A percentile compares a stretch with the other conserved stretches of the same genome.
Evolutionary conservation across 2,797 vertebrate genomes (phyloP).

Genomic region (Hyperoplus lanceolatus): DNA sequence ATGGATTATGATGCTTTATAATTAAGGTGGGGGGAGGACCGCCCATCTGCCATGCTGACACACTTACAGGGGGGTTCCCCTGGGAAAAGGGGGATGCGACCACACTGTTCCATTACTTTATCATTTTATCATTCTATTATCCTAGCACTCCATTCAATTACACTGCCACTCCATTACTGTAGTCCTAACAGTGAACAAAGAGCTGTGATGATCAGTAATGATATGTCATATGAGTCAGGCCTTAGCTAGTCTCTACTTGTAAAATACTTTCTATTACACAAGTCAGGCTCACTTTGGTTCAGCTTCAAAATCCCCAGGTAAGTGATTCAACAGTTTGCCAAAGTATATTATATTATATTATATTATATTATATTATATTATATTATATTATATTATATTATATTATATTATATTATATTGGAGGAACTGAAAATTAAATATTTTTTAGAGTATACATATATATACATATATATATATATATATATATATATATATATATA

Average conservation of each 20-base stretch:
- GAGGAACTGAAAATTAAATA: neutral
- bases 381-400: slow-evolving; percentile 16
- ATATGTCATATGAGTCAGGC: slow-evolving; percentile 63
- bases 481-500: no score
- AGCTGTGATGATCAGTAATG: slow-evolving; percentile 80
- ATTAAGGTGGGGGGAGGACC: slow-evolving; percentile 80
- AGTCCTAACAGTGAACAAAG: slow-evolving; percentile 81
- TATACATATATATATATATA: no score
- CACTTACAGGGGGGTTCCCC: slow-evolving; percentile 81
- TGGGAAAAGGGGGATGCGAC: slow-evolving; percentile 68
- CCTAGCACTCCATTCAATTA: slow-evolving; percentile 75
- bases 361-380: slow-evolving; percentile 33
- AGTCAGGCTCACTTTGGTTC: slow-evolving; percentile 24
- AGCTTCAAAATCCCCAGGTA: slow-evolving; percentile 34
- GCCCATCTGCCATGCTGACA: slow-evolving; percentile 87
- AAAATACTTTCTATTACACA: slow-evolving; percentile 36
- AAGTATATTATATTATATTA: slow-evolving; percentile 28
- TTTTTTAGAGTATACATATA: neutral
- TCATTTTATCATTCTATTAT: slow-evolving; percentile 81
- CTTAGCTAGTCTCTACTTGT: slow-evolving; percentile 48
- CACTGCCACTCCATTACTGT: slow-evolving; percentile 80
- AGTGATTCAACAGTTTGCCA: neutral
- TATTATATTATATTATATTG: slow-evolving; percentile 19
- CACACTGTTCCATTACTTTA: slow-evolving; percentile 80
- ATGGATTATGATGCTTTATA: slow-evolving; percentile 87